Percentiles rank a stretch among this genome's conserved stretches.
Evolutionary conservation across 2,888 invertebrate species (phyloP).

Genomic region (Limulus polyphemus): DNA sequence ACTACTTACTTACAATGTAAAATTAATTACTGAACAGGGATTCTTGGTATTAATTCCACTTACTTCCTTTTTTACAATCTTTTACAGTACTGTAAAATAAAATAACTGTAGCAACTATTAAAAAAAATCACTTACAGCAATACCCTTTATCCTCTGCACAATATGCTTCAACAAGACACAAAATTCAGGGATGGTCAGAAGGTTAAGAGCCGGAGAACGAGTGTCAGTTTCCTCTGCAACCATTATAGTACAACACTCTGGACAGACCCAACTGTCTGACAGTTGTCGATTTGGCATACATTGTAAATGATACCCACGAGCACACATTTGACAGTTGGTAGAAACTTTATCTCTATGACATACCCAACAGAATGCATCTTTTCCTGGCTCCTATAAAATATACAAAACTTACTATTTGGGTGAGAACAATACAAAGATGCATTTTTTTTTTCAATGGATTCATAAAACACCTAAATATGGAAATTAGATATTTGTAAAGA

Average conservation of each 20-base stretch:
- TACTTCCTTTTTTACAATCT: no score
- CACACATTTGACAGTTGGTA: slow-evolving; percentile 55
- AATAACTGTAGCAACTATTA: no score
- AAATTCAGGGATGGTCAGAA: slow-evolving; percentile 57
- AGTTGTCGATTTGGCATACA: slow-evolving; percentile 41
- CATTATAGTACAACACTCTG: slow-evolving; percentile 64
- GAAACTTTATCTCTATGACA: slow-evolving; percentile 59
- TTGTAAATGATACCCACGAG: slow-evolving; percentile 66
- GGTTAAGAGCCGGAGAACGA: slow-evolving; percentile 53
- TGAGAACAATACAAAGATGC: no score
- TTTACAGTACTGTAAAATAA: no score
- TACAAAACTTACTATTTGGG: no score
- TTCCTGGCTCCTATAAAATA: slow-evolving; percentile 6
- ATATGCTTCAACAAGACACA: slow-evolving; percentile 66
- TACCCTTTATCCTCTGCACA: slow-evolving; percentile 63
- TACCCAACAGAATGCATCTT: slow-evolving; percentile 77
- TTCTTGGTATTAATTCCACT: no score
- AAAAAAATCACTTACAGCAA: slow-evolving; percentile 51
- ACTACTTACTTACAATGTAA: no score
- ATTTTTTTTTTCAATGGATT: no score
- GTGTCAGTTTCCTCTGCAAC: slow-evolving; percentile 53
- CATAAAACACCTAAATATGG: no score
- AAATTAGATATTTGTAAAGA: no score
- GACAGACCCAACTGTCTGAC: slow-evolving; percentile 62
- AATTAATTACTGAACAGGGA: no score